Base-by-base conservation (phyloP, 2,113 vertebrate genomes). In the Oxyruncus cristatus region DNA sequence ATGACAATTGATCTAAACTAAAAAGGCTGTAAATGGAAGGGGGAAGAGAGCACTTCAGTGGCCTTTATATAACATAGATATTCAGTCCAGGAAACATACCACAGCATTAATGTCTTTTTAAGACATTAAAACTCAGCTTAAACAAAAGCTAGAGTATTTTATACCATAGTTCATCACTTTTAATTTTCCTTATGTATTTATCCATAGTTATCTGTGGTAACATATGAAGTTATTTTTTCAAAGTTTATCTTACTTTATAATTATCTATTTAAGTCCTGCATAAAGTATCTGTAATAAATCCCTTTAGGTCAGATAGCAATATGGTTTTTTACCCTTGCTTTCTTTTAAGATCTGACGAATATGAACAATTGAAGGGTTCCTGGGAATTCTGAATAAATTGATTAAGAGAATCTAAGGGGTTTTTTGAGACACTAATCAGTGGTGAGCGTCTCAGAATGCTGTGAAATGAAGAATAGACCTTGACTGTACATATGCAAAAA, bases 51-150 rank as follows among this genome's bases (percentile, higher is more conserved):
- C 49, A 80, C 50, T 94, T 97, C 65, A 41, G 81, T 90, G 87
- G 89, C 93, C 83, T 95, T 95, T 97, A 95, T 92, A 63, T 87
- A 91, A 82, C 35, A 76, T 55, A 88, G 53, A 88, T 81, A 42
- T 27, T 79, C 85, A 89, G 85, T 96, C 96, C 92, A 90, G 95
- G 94, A 96, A 91, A 71, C 87, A 92, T 97, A 95, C 79, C 92
- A 87, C 88, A 95, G 87, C 63, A 92, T 91, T 97, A 89, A 42
- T 96, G 74, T 86, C 72, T 96, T 95, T 88, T 93, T 44, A 96
- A 93, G 83, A 92, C 71, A 68, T 65, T 93, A 87, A 89, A 95
- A 39, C 8, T 81, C 66, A 85, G 55, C 88, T 95, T 96, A 95
- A 91, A 94, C 59, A 96, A 89, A 92, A 96, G 41, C 39, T 86